Evolutionary conservation across 2,888 invertebrate species (phyloP).

Genomic region (Dastarcus helophoroides): DNA sequence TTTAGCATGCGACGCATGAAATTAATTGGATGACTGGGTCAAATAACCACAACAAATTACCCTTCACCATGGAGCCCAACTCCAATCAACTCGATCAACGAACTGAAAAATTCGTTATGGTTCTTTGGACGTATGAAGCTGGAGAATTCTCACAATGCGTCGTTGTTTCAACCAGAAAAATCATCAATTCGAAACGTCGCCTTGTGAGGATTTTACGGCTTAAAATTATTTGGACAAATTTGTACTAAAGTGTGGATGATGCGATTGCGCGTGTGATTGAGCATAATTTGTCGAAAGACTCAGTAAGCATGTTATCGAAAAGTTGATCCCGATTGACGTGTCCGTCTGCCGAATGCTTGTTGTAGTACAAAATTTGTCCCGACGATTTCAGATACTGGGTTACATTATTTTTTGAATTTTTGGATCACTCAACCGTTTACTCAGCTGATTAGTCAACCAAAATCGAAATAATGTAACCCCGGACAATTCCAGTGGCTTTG

Average conservation of each 20-base stretch:
- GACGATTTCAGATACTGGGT: constrained; percentile 25
- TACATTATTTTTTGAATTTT: constrained; percentile 23
- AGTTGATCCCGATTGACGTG: constrained; percentile 3
- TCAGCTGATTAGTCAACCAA: background rate
- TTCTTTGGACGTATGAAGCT: too few species aligned
- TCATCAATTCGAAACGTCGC: too few species aligned
- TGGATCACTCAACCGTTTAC: constrained; percentile 4
- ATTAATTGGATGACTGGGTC: constrained; percentile 27
- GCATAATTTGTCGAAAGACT: constrained; percentile 18
- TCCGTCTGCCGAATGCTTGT: constrained; percentile 14
- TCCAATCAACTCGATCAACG: too few species aligned
- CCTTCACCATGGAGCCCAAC: too few species aligned
- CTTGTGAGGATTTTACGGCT: too few species aligned
- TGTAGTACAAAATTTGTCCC: constrained; percentile 34
- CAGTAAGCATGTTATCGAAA: constrained; percentile 8
- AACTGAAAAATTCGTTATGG: too few species aligned
- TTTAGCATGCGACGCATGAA: constrained; percentile 27
- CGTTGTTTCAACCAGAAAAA: too few species aligned
- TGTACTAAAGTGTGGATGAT: constrained; percentile 28
- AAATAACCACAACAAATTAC: too few species aligned
- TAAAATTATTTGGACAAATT: constrained; percentile 28
- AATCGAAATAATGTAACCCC: constrained; percentile 22
- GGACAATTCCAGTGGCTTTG: constrained; percentile 23
- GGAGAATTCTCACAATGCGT: too few species aligned
- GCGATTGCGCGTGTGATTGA: constrained; percentile 14